Base-by-base conservation (phyloP, 2,888 invertebrate species). In the Lasioglossum oenotherae region DNA sequence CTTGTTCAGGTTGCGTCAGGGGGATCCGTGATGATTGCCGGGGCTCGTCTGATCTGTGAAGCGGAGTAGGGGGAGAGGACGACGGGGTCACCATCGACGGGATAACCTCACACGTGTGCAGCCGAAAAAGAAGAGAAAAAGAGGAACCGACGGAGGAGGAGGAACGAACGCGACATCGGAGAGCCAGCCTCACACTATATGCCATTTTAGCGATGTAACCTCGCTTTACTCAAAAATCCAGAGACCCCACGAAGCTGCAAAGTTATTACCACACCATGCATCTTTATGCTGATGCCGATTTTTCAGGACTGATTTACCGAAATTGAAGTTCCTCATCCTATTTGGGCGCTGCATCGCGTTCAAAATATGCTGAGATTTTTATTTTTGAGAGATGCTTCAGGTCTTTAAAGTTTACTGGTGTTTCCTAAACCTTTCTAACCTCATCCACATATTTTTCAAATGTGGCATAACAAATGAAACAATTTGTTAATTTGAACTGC, bases 31-130 rank as follows among this genome's bases (percentile, higher is more conserved):
- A 86, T 82, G 90, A 90, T 84, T 77, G 86, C 84, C 78, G 86
- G 86, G 83, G 78, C 84, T 88, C 86, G 78, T 91, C 88, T 87
- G 88, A 89, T 92, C 87, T 88, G 91, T 86, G 91, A 90, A 91
- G 88, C 86, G 83, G 69, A 19, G 69, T 31, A 67, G 19, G 81
- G 78, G 83, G 86, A 88, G 88, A 91, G 92, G 91, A 92, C 89
- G 92, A 90, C 90, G 92, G 93, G 93, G 93, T 93, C 93, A 93
- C 92, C 91, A 88, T 92, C 91, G 89, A 82, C 88, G 91, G 92
- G 93, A 93, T 93, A 92, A 93, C 93, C 93, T 91, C 92, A 92
- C 93, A 93, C 94, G 93, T 93, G 94, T 92, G 92, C 91, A 92
- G 85, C 85, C 92, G 90, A 84, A 92, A 92, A 92, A 92, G 10